Percentiles rank a stretch among this genome's conserved stretches.
These are phyloP conservation scores for Crotalus viridis DNA, from an alignment of 2,113 vertebrate genomes.

Conservation along the genomic window DNA sequence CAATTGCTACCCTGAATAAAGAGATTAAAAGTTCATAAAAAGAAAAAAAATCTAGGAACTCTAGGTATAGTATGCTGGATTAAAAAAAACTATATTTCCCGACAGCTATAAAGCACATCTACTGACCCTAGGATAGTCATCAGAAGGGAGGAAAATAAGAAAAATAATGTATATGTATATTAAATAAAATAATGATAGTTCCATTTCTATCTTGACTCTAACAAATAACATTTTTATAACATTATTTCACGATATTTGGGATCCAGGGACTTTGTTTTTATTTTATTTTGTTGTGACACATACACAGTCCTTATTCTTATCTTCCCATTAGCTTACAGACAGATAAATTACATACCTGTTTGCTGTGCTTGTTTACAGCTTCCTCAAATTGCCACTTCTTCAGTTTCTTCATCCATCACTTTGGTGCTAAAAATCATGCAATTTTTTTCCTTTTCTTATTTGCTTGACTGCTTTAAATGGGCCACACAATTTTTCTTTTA, in stretches of 20 bases:
- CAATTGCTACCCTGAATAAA: neutral
- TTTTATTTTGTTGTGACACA: constrained; percentile 13
- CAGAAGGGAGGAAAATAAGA: neutral
- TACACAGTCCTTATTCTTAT: constrained; percentile 3
- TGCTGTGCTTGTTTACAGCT: constrained; percentile 37
- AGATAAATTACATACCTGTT: constrained; percentile 15
- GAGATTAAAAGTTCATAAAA: neutral
- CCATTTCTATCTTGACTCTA: too few relatives aligned
- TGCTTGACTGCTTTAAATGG: constrained; percentile 34
- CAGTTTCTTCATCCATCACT: constrained; percentile 22
- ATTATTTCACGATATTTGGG: neutral
- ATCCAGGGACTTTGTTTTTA: neutral
- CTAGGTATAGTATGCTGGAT: neutral
- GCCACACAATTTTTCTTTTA: constrained; percentile 20
- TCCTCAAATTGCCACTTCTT: constrained; percentile 31
- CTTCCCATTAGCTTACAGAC: neutral
- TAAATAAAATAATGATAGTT: neutral
- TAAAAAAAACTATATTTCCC: neutral
- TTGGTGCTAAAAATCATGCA: constrained; percentile 14
- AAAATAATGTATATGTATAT: neutral
- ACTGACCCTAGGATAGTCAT: neutral
- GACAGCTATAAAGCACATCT: neutral
- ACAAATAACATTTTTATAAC: neutral
- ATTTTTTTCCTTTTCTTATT: constrained; percentile 1
- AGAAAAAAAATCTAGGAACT: neutral